Base-by-base conservation (phyloP, 2,888 invertebrate genomes). In the Lordiphosa fenestrarum region DNA sequence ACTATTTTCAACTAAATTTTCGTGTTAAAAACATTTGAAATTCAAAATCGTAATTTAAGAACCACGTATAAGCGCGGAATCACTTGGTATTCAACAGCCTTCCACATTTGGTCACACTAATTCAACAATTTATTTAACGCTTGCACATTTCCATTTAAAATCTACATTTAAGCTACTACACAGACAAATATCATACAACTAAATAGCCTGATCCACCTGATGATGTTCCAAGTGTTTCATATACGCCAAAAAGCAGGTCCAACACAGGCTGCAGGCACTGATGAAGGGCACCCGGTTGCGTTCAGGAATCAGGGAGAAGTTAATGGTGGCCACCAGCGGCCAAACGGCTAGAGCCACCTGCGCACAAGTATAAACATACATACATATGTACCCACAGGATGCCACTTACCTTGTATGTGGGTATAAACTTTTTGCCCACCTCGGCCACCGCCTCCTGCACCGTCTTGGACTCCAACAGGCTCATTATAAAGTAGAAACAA, bases 401-500 rank as follows among this genome's bases (percentile, higher is more conserved):
- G 19, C 3, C 35, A 44, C 6, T 37, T 46, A 88, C 89, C 80
- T 89, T 89, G 77, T 94, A 95, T 10, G 95, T 95, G 41, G 94
- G 94, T 87, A 92, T 90, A 82, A 95, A 93, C 86, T 95, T 95
- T 36, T 91, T 91, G 85, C 91, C 91, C 1, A 94, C 93, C 91
- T 95, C 94, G 50, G 92, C 90, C 33, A 91, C 86, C 37, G 94
- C 93, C 38, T 89, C 88, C 57, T 92, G 86, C 25, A 94, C 83
- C 15, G 92, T 91, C 81, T 93, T 94, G 69, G 92, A 91, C 90
- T 95, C 95, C 57, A 95, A 86, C 53, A 95, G 84, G 83, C 93
- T 94, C 92, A 95, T 95, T 25, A 93, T 92, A 87, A 94, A 93
- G 86, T 94, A 95, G 85, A 95, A 95, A 71, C 93, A 93, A 65